Evolutionary conservation across 2,888 invertebrate genomes (phyloP), one percentile per base, ranked within the genome.

Genomic region (Pollenia labialis): DNA sequence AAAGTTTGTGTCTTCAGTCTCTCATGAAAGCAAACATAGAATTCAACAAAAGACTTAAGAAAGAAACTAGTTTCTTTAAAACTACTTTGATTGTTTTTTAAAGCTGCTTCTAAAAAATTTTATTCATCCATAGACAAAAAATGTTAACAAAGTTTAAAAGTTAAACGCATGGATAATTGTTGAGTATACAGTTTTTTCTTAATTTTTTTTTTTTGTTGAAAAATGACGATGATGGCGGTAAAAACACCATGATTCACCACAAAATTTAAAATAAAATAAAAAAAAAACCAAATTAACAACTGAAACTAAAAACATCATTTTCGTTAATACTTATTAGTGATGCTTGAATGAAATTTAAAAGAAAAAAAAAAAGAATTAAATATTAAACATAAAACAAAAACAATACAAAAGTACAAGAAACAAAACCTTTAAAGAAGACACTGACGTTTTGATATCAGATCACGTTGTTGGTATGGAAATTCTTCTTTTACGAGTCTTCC

Each of bases 141-240:
- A 82, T 58, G 9, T 72, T 58, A 79, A 80, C 54, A 83, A 87
- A 84, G 87, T 84, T 87, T 76, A 87, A 87, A 87, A 81, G 87
- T 84, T 87, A 84, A 84, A 87, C 87, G 87, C 87, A 87, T 87
- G 84, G 76, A 87, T 87, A 87, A 87, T 87, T 84, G 84, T 76
- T 48, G 66, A 54, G 12, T 79, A 48, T 75, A 52, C 50, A 56
- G 50, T 11, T 46, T 79, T 60, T 68, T 23, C 2, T 50, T 42
- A n/a, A 6, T 48, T 54, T 82, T n/a, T 18, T 77, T 42, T 46
- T 75, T 42, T 48, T 44, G 32, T 32, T 68, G 52, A 58, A 68
- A 68, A 23, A 69, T 58, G 32, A 54, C 44, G 42, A 40, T 50
- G 79, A 10, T 50, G 72, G 23, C 52, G 56, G 66, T 40, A 18